Evolutionary conservation across 2,113 vertebrate species (phyloP).

Genomic region (Hippocampus zosterae): DNA sequence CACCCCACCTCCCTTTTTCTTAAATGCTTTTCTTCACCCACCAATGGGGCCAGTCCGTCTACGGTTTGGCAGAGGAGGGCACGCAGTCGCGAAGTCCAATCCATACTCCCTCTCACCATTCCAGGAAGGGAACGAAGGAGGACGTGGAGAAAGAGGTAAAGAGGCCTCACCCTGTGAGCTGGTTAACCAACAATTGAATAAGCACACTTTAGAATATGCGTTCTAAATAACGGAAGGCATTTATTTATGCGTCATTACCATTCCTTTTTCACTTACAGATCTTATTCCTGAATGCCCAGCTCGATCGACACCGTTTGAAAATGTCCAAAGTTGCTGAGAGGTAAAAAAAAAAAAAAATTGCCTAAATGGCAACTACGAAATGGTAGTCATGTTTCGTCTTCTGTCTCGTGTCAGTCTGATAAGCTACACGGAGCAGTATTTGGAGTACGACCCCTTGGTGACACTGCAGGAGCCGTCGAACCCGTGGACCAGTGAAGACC

Average conservation of each 20-base stretch:
- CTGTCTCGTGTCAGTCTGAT: conserved; percentile 82
- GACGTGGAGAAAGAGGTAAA: conserved; percentile 88
- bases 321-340: conserved; percentile 99
- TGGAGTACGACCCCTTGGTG: conserved; percentile 93
- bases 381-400: neutral
- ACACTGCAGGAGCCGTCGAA: conserved; percentile 86
- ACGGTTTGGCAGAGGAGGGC: conserved; percentile 86
- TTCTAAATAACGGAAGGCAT: neutral
- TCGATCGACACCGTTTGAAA: conserved; percentile 97
- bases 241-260: neutral
- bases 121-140: conserved; percentile 90
- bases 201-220: neutral
- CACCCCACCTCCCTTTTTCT: neutral
- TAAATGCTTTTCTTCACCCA: neutral
- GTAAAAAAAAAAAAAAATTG: conserved; percentile 51
- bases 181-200: neutral
- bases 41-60: conserved; percentile 81
- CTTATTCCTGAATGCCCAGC: conserved; percentile 86
- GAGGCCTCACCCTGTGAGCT: neutral
- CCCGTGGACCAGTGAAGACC: conserved; percentile 91
- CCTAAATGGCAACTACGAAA: neutral
- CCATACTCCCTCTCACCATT: conserved; percentile 78
- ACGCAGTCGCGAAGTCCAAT: conserved; percentile 85
- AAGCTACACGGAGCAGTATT: conserved; percentile 89
- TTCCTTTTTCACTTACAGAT: conserved; percentile 72